Evolutionary conservation across 2,797 vertebrate species (phyloP).

Genomic region (Triplophysa bombifrons): DNA sequence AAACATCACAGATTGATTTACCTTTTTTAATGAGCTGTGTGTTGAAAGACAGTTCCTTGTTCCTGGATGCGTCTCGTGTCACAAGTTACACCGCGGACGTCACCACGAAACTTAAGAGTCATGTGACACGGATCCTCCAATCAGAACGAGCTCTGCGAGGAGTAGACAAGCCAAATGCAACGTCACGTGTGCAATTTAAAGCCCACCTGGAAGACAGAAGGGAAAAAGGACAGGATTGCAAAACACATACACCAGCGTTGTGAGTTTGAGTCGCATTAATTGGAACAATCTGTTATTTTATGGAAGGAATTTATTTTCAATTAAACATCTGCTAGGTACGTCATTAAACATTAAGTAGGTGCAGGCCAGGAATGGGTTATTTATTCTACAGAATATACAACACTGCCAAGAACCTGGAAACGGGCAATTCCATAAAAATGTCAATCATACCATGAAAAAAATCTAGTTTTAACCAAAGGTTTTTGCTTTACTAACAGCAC

Average conservation of each 20-base stretch:
- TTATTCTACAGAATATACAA: background rate
- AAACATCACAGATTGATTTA: background rate
- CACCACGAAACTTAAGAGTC: constrained; percentile 50
- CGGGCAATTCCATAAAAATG: too few relatives aligned
- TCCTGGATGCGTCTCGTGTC: constrained; percentile 35
- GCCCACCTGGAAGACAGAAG: constrained; percentile 25
- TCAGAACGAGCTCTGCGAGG: constrained; percentile 43
- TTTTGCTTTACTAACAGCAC: too few relatives aligned
- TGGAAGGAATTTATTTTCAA: background rate
- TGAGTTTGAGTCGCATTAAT: too few relatives aligned
- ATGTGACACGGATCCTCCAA: constrained; percentile 55
- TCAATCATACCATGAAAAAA: too few relatives aligned
- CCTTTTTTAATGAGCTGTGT: background rate
- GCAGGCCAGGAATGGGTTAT: background rate
- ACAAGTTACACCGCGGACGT: constrained; percentile 46
- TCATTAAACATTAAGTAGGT: background rate
- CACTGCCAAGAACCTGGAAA: background rate
- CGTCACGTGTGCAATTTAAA: constrained; percentile 34
- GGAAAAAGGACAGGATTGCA: background rate
- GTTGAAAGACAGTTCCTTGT: constrained; percentile 45
- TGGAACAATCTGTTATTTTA: background rate
- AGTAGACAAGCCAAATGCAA: constrained; percentile 10
- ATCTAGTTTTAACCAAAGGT: too few relatives aligned
- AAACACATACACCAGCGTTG: too few relatives aligned
- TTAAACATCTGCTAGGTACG: background rate